phyloP scores from a whole-genome alignment of 2,888 invertebrate genomes.

The Aphrophora alni region DNA sequence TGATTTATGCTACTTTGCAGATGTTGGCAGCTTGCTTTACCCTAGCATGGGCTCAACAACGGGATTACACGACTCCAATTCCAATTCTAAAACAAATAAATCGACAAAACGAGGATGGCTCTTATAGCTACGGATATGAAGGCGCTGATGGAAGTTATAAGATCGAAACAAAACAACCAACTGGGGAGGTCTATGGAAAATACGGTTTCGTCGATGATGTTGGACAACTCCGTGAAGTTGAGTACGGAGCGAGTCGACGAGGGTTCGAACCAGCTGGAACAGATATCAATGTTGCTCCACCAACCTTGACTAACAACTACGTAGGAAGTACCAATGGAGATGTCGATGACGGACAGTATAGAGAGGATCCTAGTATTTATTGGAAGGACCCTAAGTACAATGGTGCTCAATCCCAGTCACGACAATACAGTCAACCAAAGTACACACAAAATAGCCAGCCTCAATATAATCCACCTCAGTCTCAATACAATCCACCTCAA shows the following conservation, averaged over 20 bases:
- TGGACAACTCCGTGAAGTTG: slow-evolving; percentile 74
- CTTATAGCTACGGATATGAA: slow-evolving; percentile 88
- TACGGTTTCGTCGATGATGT: slow-evolving; percentile 87
- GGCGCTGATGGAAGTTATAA: slow-evolving; percentile 86
- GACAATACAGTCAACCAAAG: slow-evolving; percentile 47
- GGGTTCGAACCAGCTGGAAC: slow-evolving; percentile 83
- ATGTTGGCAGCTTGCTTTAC: slow-evolving; percentile 54
- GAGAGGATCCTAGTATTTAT: slow-evolving; percentile 82
- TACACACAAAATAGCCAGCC: slow-evolving; percentile 55
- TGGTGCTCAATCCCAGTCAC: slow-evolving; percentile 16
- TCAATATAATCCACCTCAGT: slow-evolving; percentile 45
- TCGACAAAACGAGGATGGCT: slow-evolving; percentile 85
- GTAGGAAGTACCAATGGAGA: slow-evolving; percentile 65
- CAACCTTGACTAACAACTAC: slow-evolving; percentile 64
- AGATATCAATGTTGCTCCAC: slow-evolving; percentile 82
- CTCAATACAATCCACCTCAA: slow-evolving; percentile 14
- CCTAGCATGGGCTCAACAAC: slow-evolving; percentile 56
- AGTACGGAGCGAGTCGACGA: slow-evolving; percentile 82
- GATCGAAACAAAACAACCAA: slow-evolving; percentile 85
- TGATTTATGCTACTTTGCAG: too few relatives aligned
- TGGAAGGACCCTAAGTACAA: slow-evolving; percentile 60
- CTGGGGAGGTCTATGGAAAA: slow-evolving; percentile 83
- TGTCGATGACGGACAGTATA: slow-evolving; percentile 85
- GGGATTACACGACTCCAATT: slow-evolving; percentile 73
- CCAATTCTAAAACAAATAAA: slow-evolving; percentile 84